Evolutionary conservation across 2,888 invertebrate genomes (phyloP), one percentile per base, ranked within the genome.

Genomic region (Lasioglossum zephyrum): DNA sequence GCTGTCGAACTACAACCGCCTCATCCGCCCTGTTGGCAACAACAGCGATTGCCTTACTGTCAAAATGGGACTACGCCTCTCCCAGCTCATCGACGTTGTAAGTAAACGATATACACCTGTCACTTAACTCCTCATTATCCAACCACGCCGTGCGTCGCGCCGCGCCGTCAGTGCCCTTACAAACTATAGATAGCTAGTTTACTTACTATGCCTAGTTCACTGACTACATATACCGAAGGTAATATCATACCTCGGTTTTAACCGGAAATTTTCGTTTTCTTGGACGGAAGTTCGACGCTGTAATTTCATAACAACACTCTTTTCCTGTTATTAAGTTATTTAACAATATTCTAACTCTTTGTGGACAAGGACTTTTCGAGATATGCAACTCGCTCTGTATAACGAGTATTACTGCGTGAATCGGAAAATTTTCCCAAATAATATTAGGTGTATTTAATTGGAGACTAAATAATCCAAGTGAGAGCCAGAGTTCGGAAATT

Each of bases 21-120:
- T 99, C 95, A 98, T 99, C 95, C 96, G 99, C 95, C 99, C 99
- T 89, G 99, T 99, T 92, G 98, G 98, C 94, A 98, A 98, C 96
- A 98, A 98, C 96, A 98, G 98, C 91, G 98, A 99, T 96, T 97
- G 98, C 92, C 97, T 99, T 95, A 98, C 98, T 94, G 99, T 99
- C 95, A 98, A 98, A 96, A 98, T 99, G 97, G 99, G 99, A 90
- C 97, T 99, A 92, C 96, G 97, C 95, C 97, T 98, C 92, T 98
- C 98, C 95, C 98, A 98, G 96, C 97, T 98, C 95, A 98, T 98
- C 95, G 98, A 98, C 96, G 98, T 98, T 96, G 98, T 98, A 95
- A 98, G 97, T 97, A 96, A 77, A 86, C 78, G 73, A 66, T 36
- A 31, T 6, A 63, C 16, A 63, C 31, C 63, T 66, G 8, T 63